Evolutionary conservation across 2,888 invertebrate genomes (phyloP), one percentile per base, ranked within the genome.

Genomic region (Caenorhabditis virilis): DNA sequence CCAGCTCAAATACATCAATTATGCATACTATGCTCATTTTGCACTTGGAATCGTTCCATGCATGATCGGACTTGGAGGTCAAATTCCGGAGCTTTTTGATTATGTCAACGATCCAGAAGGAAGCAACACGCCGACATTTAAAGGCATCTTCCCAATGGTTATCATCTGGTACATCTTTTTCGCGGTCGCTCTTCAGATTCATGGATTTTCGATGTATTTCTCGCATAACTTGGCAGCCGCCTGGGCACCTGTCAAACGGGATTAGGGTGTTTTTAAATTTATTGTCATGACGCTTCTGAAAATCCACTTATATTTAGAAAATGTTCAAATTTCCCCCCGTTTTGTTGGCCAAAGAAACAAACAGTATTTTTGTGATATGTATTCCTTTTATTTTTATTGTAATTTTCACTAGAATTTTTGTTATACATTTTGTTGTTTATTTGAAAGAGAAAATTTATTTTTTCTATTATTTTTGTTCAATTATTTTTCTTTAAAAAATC

Each of bases 121-220:
- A 33, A 72, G 72, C 38, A 66, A 76, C 16, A 81, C 79, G 18
- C 81, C 81, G 23, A 82, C 80, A 18, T 79, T 82, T 67, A 77
- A 75, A 68, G 76, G 76, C 25, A 63, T 54, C 13, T 81, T 82
- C 62, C 80, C 80, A n/a, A 81, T 81, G 79, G 79, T 82, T 20
- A 73, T 78, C 57, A 68, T 79, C 41, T 79, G 81, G 81, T 82
- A 79, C 62, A 74, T 82, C 30, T 82, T 82, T 71, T 82, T 82
- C 66, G 66, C 80, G 11, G 69, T 81, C 58, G 79, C 80, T 22
- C 73, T 82, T 18, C 80, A 82, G 61, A 73, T 82, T 48, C 81
- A 82, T 56, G 70, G 71, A 15, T 79, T 80, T 54, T 67, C 73
- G 18, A 80, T 82, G 80, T 80, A 78, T 52, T 79, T 76, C 69